Evolutionary conservation across 2,888 invertebrate genomes (phyloP), one percentile per base, ranked within the genome.

Genomic region (Gandaritis pyraliata): DNA sequence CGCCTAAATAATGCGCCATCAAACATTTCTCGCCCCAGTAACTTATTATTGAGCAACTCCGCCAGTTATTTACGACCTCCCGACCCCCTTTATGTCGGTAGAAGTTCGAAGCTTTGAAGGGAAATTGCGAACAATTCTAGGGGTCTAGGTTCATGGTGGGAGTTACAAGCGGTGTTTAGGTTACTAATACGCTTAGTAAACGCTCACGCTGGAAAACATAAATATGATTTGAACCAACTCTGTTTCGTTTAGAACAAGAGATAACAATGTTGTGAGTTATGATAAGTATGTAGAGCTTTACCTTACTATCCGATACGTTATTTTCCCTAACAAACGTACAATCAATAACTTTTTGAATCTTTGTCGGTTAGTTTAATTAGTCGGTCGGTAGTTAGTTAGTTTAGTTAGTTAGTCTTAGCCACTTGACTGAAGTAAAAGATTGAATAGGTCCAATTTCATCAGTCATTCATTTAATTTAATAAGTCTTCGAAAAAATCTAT

Each of bases 111-210:
- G 53, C 49, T 38, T 43, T 38, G 29, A 60, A 58, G 68, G 61
- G 53, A 41, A 56, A 56, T 23, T 10, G 50, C 48, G 47, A 55
- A 56, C 63, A 64, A 68, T 64, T 51, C 33, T 41, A 68, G 64
- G 63, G 81, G 61, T 77, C 82, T 74, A 56, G 69, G 62, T 61
- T 69, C 48, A 58, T 82, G 82, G 84, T 72, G 70, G 51, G 64
- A 68, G 18, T 46, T 70, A 71, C 70, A 76, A 49, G 77, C 73
- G 75, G 76, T 86, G 83, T 84, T 87, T 87, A 82, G 82, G 77
- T 82, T 79, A 80, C 84, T 87, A 85, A 86, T 85, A 78, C 81
- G 76, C 76, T 81, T 74, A 71, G 82, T 78, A 86, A 85, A 85
- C 82, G 84, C 74, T 75, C 72, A 78, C 71, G 74, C 77, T 82